Percentiles rank a stretch among this genome's conserved stretches.
Conservation (phyloP, 1,140 invertebrate genomes). For the Nasonia giraulti region DNA sequence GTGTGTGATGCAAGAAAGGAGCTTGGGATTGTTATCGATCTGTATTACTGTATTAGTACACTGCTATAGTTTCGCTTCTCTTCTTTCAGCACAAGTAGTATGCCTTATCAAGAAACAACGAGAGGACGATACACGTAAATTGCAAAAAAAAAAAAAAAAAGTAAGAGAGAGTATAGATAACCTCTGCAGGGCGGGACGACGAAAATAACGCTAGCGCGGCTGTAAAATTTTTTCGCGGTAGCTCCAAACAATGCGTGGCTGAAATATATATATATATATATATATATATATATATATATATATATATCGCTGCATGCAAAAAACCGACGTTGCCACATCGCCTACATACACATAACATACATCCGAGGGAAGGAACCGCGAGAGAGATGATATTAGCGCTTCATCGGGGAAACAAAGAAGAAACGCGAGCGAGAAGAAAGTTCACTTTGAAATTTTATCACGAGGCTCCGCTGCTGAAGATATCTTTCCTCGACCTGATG, state of each 20-base stretch:
- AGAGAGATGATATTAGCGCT: neutral
- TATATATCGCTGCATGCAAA: neutral
- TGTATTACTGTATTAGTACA: neutral
- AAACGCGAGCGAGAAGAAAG: too few species aligned
- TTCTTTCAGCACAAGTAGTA: too few species aligned
- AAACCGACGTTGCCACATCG: neutral
- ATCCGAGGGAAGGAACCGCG: neutral
- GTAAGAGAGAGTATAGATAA: neutral
- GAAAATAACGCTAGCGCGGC: too few species aligned
- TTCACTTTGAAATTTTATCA: slow-evolving; percentile 29
- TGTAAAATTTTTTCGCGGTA: too few species aligned
- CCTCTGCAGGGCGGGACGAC: neutral
- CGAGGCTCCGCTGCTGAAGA: neutral
- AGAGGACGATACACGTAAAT: too few species aligned
- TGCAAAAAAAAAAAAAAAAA: too few species aligned
- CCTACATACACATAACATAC: neutral
- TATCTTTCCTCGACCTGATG: neutral
- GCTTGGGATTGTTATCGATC: neutral
- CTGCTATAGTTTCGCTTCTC: neutral
- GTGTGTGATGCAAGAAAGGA: neutral
- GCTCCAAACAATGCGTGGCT: neutral
- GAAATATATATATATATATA: slow-evolving; percentile 1
- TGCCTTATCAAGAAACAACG: too few species aligned
- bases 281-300: too few species aligned
- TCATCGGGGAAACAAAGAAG: neutral